Base-by-base conservation (phyloP, 2,113 vertebrate genomes). In the Crocuta crocuta region DNA sequence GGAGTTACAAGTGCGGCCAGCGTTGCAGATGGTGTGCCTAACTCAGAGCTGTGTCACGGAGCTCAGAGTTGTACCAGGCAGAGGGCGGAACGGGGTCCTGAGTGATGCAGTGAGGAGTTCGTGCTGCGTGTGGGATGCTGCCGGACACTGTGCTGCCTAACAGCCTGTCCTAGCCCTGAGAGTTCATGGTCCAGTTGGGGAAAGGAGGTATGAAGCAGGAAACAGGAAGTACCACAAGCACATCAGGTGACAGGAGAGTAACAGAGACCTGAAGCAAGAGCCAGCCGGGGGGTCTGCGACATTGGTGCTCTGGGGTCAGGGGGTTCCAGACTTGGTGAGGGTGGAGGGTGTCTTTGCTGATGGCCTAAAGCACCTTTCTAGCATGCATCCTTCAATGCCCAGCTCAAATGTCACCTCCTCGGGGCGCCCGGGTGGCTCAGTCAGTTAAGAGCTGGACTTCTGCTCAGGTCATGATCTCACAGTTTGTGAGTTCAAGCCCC, bases 21-120 rank as follows among this genome's bases (percentile, higher is more conserved):
- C 0, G 10, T 13, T 66, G 65, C 63, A 45, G 3, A 1, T 0
- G 19, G 53, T 10, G 10, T 1, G 4, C 55, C 39, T 55, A 53
- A 73, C 19, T 55, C 65, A 5, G 43, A 45, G 45, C 78, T 91
- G 80, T 4, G 43, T 73, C 15, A 2, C 48, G 68, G 82, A 73
- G 39, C 73, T 97, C 82, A 66, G 71, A 21, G 61, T 73, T 26
- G 2, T 53, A 35, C 63, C 45, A 48, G 63, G 76, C 26, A 21
- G 85, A 21, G 73, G 79, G 28, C 4, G 17, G 71, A 88, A 23
- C 0, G 0, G 82, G 24, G 9, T 31, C 53, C 76, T 11, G 45
- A 26, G 63, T 24, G 76, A 79, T 17, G 35, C 65, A 10, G 39
- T 4, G 24, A 17, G 6, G 35, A 19, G n/a, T 55, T 23, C 53